These are phyloP conservation scores for Blastobasis lacticolella DNA, from an alignment of 2,888 invertebrate genomes.

Conservation along the genomic window DNA sequence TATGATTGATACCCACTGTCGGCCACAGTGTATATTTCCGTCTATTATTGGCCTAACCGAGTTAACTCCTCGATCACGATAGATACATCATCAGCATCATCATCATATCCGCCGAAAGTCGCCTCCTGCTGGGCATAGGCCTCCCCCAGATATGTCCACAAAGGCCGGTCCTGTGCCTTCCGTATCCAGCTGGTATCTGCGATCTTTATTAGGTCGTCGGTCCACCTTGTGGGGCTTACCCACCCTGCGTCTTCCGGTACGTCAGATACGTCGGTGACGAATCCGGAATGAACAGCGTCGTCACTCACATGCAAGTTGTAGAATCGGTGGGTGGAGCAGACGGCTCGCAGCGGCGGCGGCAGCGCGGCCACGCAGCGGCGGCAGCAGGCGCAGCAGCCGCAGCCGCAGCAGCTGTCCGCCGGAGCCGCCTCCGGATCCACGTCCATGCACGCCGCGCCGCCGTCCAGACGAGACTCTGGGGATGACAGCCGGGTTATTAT, in stretches of 20 bases:
- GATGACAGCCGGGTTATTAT: neutral
- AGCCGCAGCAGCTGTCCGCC: constrained; percentile 21
- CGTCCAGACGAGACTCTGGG: constrained; percentile 1
- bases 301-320: constrained; percentile 83
- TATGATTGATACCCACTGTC: too few species aligned
- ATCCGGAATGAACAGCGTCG: neutral
- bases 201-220: too few species aligned
- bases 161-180: too few species aligned
- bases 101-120: too few species aligned
- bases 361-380: constrained; percentile 53
- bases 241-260: neutral
- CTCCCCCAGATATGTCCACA: too few species aligned
- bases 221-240: too few species aligned
- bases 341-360: constrained; percentile 66
- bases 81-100: too few species aligned
- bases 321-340: constrained; percentile 86
- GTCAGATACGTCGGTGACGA: neutral
- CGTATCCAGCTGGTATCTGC: too few species aligned
- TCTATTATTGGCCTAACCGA: too few species aligned
- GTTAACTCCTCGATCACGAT: too few species aligned
- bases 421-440: constrained; percentile 23
- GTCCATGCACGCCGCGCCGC: constrained; percentile 15
- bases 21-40: too few species aligned
- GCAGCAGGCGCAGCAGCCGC: constrained; percentile 43
- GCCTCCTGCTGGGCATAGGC: too few species aligned